Base-by-base conservation (phyloP, 1,140 invertebrate species). In the Aricia agestis region DNA sequence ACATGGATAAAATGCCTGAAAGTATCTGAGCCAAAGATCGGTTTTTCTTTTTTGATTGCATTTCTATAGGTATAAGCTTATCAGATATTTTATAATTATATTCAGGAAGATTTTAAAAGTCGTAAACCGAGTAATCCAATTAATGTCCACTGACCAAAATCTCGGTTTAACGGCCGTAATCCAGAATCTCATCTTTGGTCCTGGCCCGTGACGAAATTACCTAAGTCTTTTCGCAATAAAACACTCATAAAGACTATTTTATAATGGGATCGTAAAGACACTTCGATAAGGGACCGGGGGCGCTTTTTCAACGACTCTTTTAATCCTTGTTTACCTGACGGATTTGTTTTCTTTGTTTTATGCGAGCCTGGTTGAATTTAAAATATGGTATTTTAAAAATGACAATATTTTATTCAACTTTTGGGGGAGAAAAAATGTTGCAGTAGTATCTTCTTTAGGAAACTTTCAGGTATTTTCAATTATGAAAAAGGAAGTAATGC, bases 161-260 rank as follows among this genome's bases (percentile, higher is more conserved):
- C 77, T 78, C 67, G 71, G 75, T 88, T 88, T 88, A 83, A 88
- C 86, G 83, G 69, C 75, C 71, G 83, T 82, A 84, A 85, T 78
- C 82, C 73, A 74, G 75, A 82, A 82, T 83, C 86, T 83, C 86
- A 83, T 88, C 86, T 81, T 69, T 82, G 77, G 78, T 72, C 76
- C 81, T 61, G 41, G 32, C 68, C 68, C 68, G 68, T 84, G 83
- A 83, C 81, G 82, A 83, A 86, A 88, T 88, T 88, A 88, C 86
- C 76, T 85, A 83, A 88, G 86, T 86, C 86, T 82, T 88, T 82
- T 80, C 78, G 81, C 83, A 88, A 86, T 88, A 88, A 88, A 88
- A 88, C 78, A 70, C 78, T 76, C 83, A 84, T 90, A 90, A 90
- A 90, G 87, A 85, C 84, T 81, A 85, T 90, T 90, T 90, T 88